phyloP scores from a whole-genome alignment of 2,113 vertebrate species.

The Hydrochoerus hydrochaeris region DNA sequence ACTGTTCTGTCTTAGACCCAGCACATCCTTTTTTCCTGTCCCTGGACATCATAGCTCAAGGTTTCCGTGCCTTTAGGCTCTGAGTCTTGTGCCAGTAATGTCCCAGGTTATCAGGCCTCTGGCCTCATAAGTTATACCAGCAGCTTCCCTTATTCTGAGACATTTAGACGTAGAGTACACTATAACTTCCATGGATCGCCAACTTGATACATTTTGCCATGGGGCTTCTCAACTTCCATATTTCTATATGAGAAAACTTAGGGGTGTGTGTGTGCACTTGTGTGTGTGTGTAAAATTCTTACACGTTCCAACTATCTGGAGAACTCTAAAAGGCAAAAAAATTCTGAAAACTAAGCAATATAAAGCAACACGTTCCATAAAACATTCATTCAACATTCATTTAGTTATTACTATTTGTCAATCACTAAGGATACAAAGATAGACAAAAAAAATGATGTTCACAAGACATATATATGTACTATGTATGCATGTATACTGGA shows the following conservation, averaged over 20 bases:
- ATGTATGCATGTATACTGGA: not conserved
- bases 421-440: not conserved
- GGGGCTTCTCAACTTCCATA: not conserved
- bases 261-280: too few relatives aligned
- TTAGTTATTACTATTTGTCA: not conserved
- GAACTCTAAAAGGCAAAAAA: conserved; percentile 20
- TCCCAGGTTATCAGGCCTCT: not conserved
- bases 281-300: not conserved
- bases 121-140: not conserved
- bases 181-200: not conserved
- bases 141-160: not conserved
- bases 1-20: not conserved
- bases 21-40: not conserved
- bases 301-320: not conserved
- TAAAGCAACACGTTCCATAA: not conserved
- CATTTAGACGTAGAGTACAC: not conserved
- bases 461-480: not conserved
- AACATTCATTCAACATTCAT: not conserved
- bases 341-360: not conserved
- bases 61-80: not conserved
- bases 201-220: not conserved
- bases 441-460: not conserved
- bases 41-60: not conserved
- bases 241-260: not conserved
- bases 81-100: not conserved